These are phyloP conservation scores for Antheraea mylitta DNA, from an alignment of 1,140 invertebrate species.

Conservation along the genomic window DNA sequence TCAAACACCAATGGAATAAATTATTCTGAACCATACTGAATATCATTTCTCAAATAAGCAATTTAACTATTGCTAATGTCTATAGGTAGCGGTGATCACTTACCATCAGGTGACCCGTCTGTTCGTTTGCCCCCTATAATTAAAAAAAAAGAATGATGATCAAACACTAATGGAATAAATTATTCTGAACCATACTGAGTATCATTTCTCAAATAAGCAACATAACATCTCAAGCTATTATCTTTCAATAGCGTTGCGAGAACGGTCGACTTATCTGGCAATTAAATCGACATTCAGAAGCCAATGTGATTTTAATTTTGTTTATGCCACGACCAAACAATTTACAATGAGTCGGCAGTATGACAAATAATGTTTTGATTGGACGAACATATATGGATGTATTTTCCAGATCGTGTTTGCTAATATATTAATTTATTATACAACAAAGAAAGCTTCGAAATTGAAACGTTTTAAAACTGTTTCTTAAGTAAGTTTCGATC, in stretches of 20 bases:
- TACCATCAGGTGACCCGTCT: no score
- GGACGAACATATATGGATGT: conserved; percentile 35
- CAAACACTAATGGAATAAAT: conserved; percentile 5
- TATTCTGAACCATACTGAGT: conserved; percentile 28
- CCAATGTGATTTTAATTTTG: conserved; percentile 66
- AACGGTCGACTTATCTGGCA: conserved; percentile 66
- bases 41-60: conserved; percentile 61
- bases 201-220: conserved; percentile 60
- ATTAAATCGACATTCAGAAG: conserved; percentile 78
- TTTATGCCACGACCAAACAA: conserved; percentile 59
- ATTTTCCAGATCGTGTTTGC: neutral
- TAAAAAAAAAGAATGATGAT: neutral
- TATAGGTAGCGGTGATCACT: no score
- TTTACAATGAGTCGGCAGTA: conserved; percentile 71
- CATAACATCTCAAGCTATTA: conserved; percentile 69
- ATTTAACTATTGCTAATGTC: no score
- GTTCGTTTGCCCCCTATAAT: no score
- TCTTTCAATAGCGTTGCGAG: conserved; percentile 68
- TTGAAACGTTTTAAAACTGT: no score
- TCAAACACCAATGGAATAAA: conserved; percentile 6
- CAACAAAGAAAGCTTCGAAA: no score
- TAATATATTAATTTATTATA: neutral
- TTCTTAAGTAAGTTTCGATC: no score
- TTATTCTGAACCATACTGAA: conserved; percentile 25
- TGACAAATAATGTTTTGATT: conserved; percentile 77